phyloP scores from a whole-genome alignment of 2,888 invertebrate genomes.

The Macaria notata region DNA sequence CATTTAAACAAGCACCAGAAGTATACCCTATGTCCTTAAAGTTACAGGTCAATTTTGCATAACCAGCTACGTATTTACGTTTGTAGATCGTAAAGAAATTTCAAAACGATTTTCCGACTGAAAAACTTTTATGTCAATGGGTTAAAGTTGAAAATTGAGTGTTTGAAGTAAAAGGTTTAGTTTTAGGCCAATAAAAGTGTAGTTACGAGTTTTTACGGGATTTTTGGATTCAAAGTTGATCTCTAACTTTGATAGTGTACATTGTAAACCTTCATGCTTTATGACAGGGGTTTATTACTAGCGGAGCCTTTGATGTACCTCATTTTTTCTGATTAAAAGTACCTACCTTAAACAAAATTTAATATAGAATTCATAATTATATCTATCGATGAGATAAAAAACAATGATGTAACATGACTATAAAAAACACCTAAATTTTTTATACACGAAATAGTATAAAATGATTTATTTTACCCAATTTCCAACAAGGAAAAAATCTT shows the following conservation, averaged over 20 bases:
- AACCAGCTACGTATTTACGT: not conserved
- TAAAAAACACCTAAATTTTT: too few relatives aligned
- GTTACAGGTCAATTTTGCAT: constrained; percentile 21
- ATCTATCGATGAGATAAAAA: too few relatives aligned
- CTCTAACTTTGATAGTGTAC: constrained; percentile 14
- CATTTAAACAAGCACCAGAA: constrained; percentile 16
- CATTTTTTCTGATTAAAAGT: too few relatives aligned
- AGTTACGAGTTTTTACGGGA: constrained; percentile 32
- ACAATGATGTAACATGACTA: too few relatives aligned
- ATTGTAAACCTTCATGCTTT: constrained; percentile 10
- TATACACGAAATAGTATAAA: too few relatives aligned
- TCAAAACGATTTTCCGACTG: constrained; percentile 24
- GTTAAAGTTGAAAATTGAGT: constrained; percentile 26
- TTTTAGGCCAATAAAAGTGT: constrained; percentile 30
- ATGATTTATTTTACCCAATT: too few relatives aligned
- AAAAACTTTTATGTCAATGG: constrained; percentile 26
- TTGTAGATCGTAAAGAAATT: constrained; percentile 28
- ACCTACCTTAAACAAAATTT: too few relatives aligned
- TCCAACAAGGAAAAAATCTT: too few relatives aligned
- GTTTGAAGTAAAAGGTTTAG: not conserved
- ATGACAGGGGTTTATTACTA: not conserved
- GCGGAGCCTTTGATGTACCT: too few relatives aligned
- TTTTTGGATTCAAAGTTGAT: constrained; percentile 31
- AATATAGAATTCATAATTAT: too few relatives aligned
- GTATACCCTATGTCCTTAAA: constrained; percentile 7